A percentile compares a stretch with the other conserved stretches of the same genome.
Conservation (phyloP, 2,888 invertebrate species). For the Hemithea aestivaria region DNA sequence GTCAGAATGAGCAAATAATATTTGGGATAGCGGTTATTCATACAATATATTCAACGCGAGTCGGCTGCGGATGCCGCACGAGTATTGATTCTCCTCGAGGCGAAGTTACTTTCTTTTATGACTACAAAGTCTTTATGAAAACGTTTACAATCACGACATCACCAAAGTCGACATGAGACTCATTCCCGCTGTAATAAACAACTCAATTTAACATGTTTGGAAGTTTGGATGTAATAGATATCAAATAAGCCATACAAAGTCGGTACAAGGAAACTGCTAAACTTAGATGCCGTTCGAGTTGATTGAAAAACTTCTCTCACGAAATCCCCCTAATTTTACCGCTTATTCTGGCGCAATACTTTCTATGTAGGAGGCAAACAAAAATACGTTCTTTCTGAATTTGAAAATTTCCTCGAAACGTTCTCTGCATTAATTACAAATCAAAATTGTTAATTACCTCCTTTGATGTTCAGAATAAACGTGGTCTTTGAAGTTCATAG, state of each 20-base stretch:
- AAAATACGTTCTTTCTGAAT: conserved; percentile 13
- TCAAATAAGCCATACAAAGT: conserved; percentile 14
- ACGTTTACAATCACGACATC: conserved; percentile 13
- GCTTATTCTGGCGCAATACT: conserved; percentile 15
- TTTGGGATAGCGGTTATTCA: conserved; percentile 43
- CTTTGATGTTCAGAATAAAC: conserved; percentile 36
- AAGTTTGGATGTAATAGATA: conserved; percentile 7
- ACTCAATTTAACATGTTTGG: conserved; percentile 4
- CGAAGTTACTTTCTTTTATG: conserved; percentile 49
- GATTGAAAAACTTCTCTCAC: conserved; percentile 37
- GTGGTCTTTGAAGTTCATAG: conserved; percentile 33
- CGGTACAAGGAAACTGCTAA: conserved; percentile 21
- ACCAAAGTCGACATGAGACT: neutral
- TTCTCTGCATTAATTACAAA: conserved; percentile 23
- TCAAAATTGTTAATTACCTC: conserved; percentile 28
- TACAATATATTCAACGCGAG: conserved; percentile 40
- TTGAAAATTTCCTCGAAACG: conserved; percentile 17
- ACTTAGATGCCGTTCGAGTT: conserved; percentile 25
- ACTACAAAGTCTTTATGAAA: conserved; percentile 34
- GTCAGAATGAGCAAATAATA: conserved; percentile 37
- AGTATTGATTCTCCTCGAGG: conserved; percentile 60
- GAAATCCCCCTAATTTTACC: conserved; percentile 23
- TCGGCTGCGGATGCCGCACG: conserved; percentile 42
- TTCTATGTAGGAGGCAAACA: conserved; percentile 7
- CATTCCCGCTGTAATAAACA: neutral